These are phyloP conservation scores for Hypena proboscidalis DNA, from an alignment of 2,888 invertebrate genomes.

Conservation along the genomic window DNA sequence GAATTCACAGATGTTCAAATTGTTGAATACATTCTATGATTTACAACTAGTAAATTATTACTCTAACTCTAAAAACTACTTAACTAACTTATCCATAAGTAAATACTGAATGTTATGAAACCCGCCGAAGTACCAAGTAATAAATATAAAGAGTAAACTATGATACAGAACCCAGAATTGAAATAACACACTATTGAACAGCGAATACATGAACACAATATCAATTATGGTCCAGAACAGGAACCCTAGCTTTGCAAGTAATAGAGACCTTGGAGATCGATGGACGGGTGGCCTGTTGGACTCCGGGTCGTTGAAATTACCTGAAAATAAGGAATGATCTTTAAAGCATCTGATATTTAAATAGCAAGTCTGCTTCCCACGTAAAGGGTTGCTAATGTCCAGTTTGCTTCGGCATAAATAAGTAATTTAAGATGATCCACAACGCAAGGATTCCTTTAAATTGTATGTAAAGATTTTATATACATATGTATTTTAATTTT, in stretches of 20 bases:
- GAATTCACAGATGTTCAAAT: conserved; percentile 55
- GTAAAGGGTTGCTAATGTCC: no score
- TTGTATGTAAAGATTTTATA: no score
- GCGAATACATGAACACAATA: conserved; percentile 70
- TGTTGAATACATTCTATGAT: no score
- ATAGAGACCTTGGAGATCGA: conserved; percentile 58
- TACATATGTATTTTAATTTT: no score
- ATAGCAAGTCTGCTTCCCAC: no score
- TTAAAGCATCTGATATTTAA: background rate
- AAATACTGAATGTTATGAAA: conserved; percentile 86
- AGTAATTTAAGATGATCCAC: no score
- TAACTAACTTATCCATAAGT: conserved; percentile 60
- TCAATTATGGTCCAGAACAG: conserved; percentile 88
- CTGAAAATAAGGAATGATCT: no score
- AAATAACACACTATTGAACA: conserved; percentile 72
- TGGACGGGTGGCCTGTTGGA: conserved; percentile 56
- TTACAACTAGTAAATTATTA: no score
- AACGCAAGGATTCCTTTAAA: no score
- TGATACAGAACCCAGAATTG: conserved; percentile 84
- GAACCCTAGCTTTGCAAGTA: conserved; percentile 76
- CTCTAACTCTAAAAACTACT: conserved; percentile 12
- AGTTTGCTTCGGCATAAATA: no score
- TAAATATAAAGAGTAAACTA: conserved; percentile 79
- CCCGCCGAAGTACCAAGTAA: conserved; percentile 85
- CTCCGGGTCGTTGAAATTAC: conserved; percentile 63